phyloP scores from a whole-genome alignment of 53 echinoderm and acorn worm species.

The Apostichopus leukothele region DNA sequence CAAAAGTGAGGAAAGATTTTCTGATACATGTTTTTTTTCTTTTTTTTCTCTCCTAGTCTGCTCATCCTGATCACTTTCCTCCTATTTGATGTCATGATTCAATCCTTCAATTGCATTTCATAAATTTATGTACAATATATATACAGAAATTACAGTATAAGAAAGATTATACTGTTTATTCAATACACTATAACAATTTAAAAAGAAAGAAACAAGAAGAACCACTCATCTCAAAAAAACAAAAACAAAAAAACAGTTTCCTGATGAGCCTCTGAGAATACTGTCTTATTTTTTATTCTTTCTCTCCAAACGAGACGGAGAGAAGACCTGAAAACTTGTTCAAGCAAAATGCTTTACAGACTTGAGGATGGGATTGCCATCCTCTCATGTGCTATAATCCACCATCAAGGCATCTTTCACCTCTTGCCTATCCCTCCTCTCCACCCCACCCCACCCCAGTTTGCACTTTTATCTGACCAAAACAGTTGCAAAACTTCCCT shows the following conservation, averaged over 20 bases:
- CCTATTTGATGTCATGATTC: not conserved
- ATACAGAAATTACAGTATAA: not conserved
- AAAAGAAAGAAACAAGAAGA: not conserved
- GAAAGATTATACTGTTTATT: not conserved
- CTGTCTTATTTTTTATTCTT: too few species aligned
- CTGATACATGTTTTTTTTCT: not conserved
- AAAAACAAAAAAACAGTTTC: not conserved
- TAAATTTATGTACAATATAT: slow-evolving; percentile 2
- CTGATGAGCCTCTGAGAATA: not conserved
- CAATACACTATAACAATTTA: slow-evolving; percentile 1
- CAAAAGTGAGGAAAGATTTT: not conserved
- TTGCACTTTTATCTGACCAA: too few species aligned
- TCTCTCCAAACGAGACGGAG: too few species aligned
- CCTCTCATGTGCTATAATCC: too few species aligned
- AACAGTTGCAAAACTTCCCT: too few species aligned
- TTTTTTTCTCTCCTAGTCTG: not conserved
- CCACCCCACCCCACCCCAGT: too few species aligned
- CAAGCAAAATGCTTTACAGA: too few species aligned
- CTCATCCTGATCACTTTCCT: not conserved
- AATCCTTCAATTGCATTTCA: not conserved
- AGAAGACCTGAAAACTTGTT: too few species aligned
- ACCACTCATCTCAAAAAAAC: too few species aligned
- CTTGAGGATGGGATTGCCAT: too few species aligned
- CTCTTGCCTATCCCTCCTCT: too few species aligned
- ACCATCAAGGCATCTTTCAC: too few species aligned